These are phyloP conservation scores for Spodoptera frugiperda DNA, from an alignment of 1,140 invertebrate genomes.

Conservation along the genomic window DNA sequence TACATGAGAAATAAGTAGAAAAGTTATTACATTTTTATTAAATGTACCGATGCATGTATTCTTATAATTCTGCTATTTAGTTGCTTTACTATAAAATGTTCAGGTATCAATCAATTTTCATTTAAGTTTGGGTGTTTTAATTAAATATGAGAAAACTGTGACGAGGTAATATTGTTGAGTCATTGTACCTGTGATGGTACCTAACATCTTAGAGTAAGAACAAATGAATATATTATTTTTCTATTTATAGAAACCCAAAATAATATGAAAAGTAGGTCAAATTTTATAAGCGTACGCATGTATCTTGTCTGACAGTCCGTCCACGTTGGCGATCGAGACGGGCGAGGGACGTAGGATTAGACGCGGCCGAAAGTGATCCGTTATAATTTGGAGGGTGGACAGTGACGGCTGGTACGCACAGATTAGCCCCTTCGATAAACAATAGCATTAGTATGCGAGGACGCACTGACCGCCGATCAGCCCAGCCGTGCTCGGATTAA, in stretches of 20 bases:
- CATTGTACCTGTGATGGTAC: too few species aligned
- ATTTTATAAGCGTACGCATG: background rate
- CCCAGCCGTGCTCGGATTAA: slow-evolving; percentile 81
- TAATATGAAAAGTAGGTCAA: slow-evolving; percentile 18
- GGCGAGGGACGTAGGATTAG: slow-evolving; percentile 67
- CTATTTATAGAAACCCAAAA: background rate
- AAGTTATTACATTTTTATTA: too few species aligned
- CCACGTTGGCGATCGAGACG: slow-evolving; percentile 39
- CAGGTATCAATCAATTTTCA: too few species aligned
- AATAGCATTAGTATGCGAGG: slow-evolving; percentile 86
- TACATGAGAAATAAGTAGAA: too few species aligned
- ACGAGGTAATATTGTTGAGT: too few species aligned
- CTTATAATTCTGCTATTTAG: too few species aligned
- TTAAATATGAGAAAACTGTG: too few species aligned
- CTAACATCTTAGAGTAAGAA: too few species aligned
- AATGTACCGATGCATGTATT: too few species aligned
- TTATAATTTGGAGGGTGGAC: slow-evolving; percentile 83
- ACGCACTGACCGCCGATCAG: slow-evolving; percentile 83
- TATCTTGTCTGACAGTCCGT: slow-evolving; percentile 18
- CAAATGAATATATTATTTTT: background rate
- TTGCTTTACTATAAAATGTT: too few species aligned
- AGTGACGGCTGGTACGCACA: slow-evolving; percentile 83
- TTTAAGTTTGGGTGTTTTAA: too few species aligned
- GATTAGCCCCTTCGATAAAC: slow-evolving; percentile 86
- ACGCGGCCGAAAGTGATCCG: slow-evolving; percentile 81